Evolutionary conservation across 2,888 invertebrate genomes (phyloP), one percentile per base, ranked within the genome.

Genomic region (Micoletzkya japonica): DNA sequence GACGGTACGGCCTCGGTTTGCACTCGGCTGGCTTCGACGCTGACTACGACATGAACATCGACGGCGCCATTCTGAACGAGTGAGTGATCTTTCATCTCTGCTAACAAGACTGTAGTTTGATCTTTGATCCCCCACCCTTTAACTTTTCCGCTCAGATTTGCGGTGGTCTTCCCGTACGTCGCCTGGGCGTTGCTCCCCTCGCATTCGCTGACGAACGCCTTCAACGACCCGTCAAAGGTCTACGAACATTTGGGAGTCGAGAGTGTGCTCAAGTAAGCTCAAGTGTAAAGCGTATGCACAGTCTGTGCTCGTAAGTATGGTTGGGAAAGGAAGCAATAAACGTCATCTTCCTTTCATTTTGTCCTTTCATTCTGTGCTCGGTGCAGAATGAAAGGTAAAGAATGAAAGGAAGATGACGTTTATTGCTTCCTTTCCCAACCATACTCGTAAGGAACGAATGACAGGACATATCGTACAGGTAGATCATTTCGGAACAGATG

Each of bases 21-120:
- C 86, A 91, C 78, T 90, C 91, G 0, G 70, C 76, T 59, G 85
- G 84, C n/a, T 82, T 77, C 72, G 82, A 82, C 72, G 77, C 82
- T 7, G 82, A 84, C 20, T 92, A 93, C 85, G 90, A 92, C 84
- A 87, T 89, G 77, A 72, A 86, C 0, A 88, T 92, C 4, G 90
- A 94, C 85, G 90, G 93, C 0, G 89, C 90, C 14, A 89, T 93
- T 66, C 91, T 92, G 24, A 94, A 94, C 87, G 90, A 90, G 84
- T 94, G 93, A 87, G 91, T 93, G 0, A 20, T 49, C 20, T 28
- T 7, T 54, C 10, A 4, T 7, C 26, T 26, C 17, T 7, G 3
- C 24, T 7, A 10, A 26, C 54, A 54, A 54, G 20, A 20, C 32
- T 10, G 36, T 20, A 58, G 10, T 34, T 58, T 39, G 2, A 14